phyloP scores from a whole-genome alignment of 2,113 vertebrate species.

The Cyanistes caeruleus region DNA sequence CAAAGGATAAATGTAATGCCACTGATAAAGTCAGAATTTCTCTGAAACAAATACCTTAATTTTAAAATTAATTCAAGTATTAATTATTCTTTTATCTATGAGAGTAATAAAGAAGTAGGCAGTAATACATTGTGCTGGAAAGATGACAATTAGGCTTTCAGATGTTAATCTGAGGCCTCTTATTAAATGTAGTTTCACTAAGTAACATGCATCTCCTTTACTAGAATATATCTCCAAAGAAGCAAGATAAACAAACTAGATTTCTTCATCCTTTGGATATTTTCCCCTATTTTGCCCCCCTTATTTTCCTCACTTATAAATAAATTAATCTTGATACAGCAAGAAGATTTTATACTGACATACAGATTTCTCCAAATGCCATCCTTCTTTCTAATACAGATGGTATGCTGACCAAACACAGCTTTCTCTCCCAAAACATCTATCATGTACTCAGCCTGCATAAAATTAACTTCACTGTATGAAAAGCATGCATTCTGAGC shows the following conservation, averaged over 20 bases:
- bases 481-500: neutral
- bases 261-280: neutral
- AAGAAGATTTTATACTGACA: neutral
- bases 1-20: neutral
- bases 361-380: neutral
- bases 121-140: neutral
- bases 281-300: neutral
- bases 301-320: neutral
- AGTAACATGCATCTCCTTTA: neutral
- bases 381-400: neutral
- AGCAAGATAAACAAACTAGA: neutral
- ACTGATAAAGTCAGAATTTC: neutral
- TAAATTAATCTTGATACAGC: neutral
- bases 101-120: neutral
- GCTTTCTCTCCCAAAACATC: neutral
- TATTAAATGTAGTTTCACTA: neutral
- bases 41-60: neutral
- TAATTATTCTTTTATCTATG: neutral
- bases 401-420: neutral
- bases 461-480: neutral
- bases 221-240: neutral
- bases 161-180: neutral
- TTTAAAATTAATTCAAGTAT: neutral
- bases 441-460: neutral
- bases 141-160: neutral